These are phyloP conservation scores for Siniperca obscura DNA, from an alignment of 2,797 vertebrate genomes.

Conservation along the genomic window DNA sequence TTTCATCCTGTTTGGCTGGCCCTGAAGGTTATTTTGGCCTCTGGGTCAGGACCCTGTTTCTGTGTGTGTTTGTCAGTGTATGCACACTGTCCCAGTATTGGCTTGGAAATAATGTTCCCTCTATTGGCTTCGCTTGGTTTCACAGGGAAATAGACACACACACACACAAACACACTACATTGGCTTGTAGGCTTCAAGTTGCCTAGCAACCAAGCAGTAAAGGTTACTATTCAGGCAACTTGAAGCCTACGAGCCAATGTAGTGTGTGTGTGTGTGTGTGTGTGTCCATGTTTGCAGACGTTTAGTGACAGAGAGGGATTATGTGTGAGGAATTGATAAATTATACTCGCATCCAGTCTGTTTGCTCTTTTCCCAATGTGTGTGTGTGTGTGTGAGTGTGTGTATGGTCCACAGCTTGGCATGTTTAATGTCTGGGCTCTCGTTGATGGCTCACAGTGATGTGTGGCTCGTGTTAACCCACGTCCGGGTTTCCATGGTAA, in stretches of 20 bases:
- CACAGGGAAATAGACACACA: slow-evolving; percentile 55
- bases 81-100: slow-evolving; percentile 20
- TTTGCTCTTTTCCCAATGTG: slow-evolving; percentile 23
- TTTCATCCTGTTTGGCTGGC: slow-evolving; percentile 22
- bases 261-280: too few species aligned
- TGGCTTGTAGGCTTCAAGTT: slow-evolving; percentile 72
- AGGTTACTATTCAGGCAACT: slow-evolving; percentile 73
- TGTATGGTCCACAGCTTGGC: slow-evolving; percentile 40
- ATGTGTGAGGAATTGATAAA: slow-evolving; percentile 32
- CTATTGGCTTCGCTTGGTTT: slow-evolving; percentile 52
- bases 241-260: too few species aligned
- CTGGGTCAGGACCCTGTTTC: slow-evolving; percentile 24
- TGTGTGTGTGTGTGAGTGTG: slow-evolving; percentile 19
- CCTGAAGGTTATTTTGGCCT: slow-evolving; percentile 37
- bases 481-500: slow-evolving; percentile 81
- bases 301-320: slow-evolving; percentile 32
- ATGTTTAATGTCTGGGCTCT: slow-evolving; percentile 59
- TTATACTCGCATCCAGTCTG: slow-evolving; percentile 21
- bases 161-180: slow-evolving; percentile 37
- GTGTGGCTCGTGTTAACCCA: slow-evolving; percentile 76
- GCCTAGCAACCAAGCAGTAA: slow-evolving; percentile 76
- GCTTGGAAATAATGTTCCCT: slow-evolving; percentile 50
- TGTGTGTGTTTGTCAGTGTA: slow-evolving; percentile 26
- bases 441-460: slow-evolving; percentile 62
- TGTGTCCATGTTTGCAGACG: slow-evolving; percentile 30